Evolutionary conservation across 2,888 invertebrate species (phyloP).

Genomic region (Xanthia togata): DNA sequence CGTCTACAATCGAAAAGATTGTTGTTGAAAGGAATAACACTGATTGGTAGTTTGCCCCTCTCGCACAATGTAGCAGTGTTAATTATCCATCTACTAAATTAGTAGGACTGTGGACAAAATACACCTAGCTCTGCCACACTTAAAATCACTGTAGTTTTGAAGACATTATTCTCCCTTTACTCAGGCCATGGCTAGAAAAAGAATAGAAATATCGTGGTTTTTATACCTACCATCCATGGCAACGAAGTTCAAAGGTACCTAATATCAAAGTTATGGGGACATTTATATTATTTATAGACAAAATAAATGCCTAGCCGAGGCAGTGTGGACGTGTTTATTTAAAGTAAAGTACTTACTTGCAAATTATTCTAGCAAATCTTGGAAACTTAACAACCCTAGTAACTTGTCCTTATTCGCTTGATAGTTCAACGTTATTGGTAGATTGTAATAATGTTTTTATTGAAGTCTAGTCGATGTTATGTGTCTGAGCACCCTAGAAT

Average conservation of each 20-base stretch:
- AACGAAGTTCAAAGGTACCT: not conserved
- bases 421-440: slow-evolving; percentile 50
- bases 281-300: not conserved
- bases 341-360: not conserved
- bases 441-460: slow-evolving; percentile 54
- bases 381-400: slow-evolving; percentile 25
- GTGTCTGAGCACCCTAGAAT: slow-evolving; percentile 9
- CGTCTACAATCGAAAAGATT: too few species aligned
- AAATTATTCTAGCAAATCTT: not conserved
- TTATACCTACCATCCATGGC: too few species aligned
- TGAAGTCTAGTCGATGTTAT: slow-evolving; percentile 37
- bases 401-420: slow-evolving; percentile 11
- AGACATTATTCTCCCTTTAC: too few species aligned
- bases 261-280: not conserved
- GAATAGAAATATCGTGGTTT: too few species aligned
- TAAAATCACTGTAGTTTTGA: too few species aligned
- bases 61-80: too few species aligned
- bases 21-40: too few species aligned
- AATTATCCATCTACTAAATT: too few species aligned
- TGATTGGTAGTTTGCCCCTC: too few species aligned
- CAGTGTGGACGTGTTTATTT: not conserved
- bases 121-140: too few species aligned
- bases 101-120: too few species aligned
- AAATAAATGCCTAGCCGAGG: not conserved
- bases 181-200: too few species aligned